These are phyloP conservation scores for Melanerpes aurifrons DNA, from an alignment of 2,113 vertebrate genomes.

Conservation along the genomic window DNA sequence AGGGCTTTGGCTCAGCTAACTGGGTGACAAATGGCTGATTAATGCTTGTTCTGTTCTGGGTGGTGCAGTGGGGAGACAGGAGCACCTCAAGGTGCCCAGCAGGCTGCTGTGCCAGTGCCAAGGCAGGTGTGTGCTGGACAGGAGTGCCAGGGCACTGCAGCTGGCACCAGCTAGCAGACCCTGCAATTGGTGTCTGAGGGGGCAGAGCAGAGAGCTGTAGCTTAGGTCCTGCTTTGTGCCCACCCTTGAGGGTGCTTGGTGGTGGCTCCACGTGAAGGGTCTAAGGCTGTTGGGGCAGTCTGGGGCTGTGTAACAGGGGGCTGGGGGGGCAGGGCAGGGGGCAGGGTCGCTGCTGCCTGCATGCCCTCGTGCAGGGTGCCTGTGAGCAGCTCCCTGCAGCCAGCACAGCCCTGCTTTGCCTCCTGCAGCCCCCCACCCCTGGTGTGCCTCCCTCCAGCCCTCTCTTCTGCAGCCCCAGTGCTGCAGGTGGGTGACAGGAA, in stretches of 20 bases:
- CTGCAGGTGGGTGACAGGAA: background rate
- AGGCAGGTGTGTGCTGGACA: background rate
- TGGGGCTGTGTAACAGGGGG: background rate
- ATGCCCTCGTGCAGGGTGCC: too few relatives aligned
- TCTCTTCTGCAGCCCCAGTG: background rate
- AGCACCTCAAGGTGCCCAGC: background rate
- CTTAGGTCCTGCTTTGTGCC: background rate
- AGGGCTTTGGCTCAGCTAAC: background rate
- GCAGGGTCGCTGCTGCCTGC: background rate
- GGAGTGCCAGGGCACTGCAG: accelerated
- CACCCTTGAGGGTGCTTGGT: too few relatives aligned
- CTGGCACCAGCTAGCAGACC: accelerated
- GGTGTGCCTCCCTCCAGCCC: too few relatives aligned
- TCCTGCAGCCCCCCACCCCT: background rate
- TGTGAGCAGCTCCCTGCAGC: background rate
- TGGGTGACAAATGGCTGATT: background rate
- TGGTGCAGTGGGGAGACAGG: accelerated
- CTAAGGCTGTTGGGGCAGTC: background rate
- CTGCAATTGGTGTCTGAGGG: background rate
- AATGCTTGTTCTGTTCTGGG: background rate
- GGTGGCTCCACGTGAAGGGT: background rate
- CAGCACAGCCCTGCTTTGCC: background rate
- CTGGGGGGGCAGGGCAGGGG: background rate
- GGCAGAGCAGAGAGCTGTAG: background rate
- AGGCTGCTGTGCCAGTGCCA: background rate